Evolutionary conservation across 1,140 invertebrate species (phyloP).

Genomic region (Galleria mellonella): DNA sequence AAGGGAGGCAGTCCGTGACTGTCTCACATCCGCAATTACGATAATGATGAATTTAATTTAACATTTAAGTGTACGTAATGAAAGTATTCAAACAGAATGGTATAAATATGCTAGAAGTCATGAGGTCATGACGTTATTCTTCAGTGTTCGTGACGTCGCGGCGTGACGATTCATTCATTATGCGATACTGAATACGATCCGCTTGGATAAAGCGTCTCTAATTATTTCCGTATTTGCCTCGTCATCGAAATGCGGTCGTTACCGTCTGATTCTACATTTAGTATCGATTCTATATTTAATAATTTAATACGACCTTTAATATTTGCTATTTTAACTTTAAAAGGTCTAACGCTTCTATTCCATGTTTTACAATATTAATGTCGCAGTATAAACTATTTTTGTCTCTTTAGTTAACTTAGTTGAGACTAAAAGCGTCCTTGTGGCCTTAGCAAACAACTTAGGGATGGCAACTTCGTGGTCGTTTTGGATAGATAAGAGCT

Average conservation of each 20-base stretch:
- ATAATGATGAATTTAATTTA: neutral
- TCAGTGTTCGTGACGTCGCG: slow-evolving; percentile 21
- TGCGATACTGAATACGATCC: slow-evolving; percentile 55
- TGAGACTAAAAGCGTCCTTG: no score
- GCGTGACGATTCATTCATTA: slow-evolving; percentile 62
- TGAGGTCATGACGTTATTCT: slow-evolving; percentile 30
- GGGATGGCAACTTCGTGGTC: no score
- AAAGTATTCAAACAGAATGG: neutral
- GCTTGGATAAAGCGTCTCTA: slow-evolving; percentile 58
- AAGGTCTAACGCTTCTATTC: no score
- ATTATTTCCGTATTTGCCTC: slow-evolving; percentile 58
- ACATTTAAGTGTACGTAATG: neutral
- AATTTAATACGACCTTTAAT: no score
- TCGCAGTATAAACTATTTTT: no score
- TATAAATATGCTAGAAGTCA: slow-evolving; percentile 5
- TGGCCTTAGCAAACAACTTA: no score
- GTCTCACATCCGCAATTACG: neutral
- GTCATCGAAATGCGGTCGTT: slow-evolving; percentile 43
- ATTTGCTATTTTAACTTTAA: no score
- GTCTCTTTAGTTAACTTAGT: no score
- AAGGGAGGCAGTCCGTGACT: no score
- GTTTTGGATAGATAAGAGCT: no score
- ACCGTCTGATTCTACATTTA: slow-evolving; percentile 21
- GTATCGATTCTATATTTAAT: neutral
- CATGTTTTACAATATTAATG: no score